Conservation (phyloP, 2,113 vertebrate genomes). For the Oenanthe oenanthe region DNA sequence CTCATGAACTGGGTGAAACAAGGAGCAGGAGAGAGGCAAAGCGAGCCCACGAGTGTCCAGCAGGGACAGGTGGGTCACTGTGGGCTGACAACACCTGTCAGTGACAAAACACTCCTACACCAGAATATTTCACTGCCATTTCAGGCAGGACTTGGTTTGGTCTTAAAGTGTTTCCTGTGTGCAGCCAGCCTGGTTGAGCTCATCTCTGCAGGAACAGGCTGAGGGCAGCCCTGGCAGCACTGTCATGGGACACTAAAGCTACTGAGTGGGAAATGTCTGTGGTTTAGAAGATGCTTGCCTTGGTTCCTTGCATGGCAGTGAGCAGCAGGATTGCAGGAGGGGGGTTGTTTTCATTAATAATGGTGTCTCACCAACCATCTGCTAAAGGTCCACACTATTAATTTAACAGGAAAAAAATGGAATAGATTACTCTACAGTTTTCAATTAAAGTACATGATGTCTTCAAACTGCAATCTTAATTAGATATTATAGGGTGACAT, state of each 20-base stretch:
- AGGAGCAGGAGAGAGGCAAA: background rate
- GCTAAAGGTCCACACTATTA: conserved; percentile 70
- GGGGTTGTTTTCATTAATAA: conserved; percentile 58
- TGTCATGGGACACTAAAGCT: background rate
- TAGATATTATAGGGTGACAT: conserved; percentile 73
- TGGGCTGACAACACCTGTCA: background rate
- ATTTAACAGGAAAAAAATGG: conserved; percentile 57
- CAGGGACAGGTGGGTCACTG: background rate
- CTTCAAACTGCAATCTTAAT: conserved; percentile 75
- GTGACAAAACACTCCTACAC: background rate
- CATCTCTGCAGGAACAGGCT: background rate
- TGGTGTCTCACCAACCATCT: conserved; percentile 49
- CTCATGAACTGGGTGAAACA: background rate
- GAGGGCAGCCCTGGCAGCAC: background rate
- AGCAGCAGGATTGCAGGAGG: background rate
- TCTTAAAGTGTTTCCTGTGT: background rate
- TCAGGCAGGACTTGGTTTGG: background rate
- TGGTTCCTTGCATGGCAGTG: background rate
- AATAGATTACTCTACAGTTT: conserved; percentile 65
- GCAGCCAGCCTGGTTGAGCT: background rate
- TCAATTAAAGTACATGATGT: conserved; percentile 75
- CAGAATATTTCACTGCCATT: background rate
- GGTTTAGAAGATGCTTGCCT: background rate
- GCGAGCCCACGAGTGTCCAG: background rate
- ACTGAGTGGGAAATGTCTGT: rapidly evolving